Conservation (phyloP, 2,113 vertebrate genomes). For the Tenebrosternarchus preto region DNA sequence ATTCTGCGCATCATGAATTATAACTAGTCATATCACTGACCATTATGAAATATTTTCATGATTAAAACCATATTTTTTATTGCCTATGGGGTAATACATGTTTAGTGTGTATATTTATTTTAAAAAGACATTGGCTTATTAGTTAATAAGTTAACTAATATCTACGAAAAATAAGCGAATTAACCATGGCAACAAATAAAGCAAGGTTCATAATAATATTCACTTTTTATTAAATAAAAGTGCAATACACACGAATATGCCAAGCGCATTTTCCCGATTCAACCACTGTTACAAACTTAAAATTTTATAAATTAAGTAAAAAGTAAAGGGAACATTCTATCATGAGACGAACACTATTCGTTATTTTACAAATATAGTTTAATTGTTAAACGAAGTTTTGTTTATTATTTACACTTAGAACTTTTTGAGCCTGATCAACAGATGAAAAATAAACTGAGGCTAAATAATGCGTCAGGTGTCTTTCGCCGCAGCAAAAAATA, state of each 20-base stretch:
- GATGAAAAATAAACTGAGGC: conserved; percentile 9
- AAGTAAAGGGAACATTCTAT: conserved; percentile 75
- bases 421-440: conserved; percentile 23
- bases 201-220: conserved; percentile 24
- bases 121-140: too few species aligned
- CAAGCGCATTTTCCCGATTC: conserved; percentile 76
- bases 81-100: too few species aligned
- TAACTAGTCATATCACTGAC: too few species aligned
- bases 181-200: conserved; percentile 31
- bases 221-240: conserved; percentile 89
- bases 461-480: neutral
- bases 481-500: neutral
- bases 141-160: neutral
- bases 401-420: conserved; percentile 60
- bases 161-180: neutral
- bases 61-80: too few species aligned
- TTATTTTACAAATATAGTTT: conserved; percentile 80
- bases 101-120: too few species aligned
- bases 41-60: too few species aligned
- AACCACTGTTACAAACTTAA: conserved; percentile 81
- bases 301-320: conserved; percentile 85
- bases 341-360: conserved; percentile 78
- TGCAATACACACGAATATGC: conserved; percentile 89
- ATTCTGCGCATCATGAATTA: too few species aligned
- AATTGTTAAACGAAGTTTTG: conserved; percentile 47